Conservation (phyloP, 2,888 invertebrate species). For the Cheilosia impressa region DNA sequence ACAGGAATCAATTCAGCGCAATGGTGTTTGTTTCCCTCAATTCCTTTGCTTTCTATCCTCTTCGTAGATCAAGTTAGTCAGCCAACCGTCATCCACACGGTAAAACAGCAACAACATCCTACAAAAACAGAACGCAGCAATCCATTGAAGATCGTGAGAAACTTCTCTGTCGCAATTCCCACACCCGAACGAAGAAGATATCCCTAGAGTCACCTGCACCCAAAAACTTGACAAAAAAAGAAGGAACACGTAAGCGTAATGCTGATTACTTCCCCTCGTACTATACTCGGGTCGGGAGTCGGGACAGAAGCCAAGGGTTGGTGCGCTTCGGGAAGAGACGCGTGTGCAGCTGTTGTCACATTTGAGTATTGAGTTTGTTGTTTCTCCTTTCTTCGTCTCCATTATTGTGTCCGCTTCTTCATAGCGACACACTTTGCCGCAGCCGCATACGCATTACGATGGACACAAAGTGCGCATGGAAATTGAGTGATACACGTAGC, state of each 20-base stretch:
- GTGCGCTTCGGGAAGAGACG: slow-evolving; percentile 61
- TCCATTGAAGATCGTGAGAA: slow-evolving; percentile 82
- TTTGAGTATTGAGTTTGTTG: slow-evolving; percentile 77
- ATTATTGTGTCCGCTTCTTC: slow-evolving; percentile 40
- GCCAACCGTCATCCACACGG: slow-evolving; percentile 37
- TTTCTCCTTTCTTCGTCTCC: slow-evolving; percentile 45
- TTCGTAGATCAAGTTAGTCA: slow-evolving; percentile 49
- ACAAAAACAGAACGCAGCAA: slow-evolving; percentile 69
- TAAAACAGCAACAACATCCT: slow-evolving; percentile 51
- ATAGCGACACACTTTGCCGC: slow-evolving; percentile 22
- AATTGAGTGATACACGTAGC: slow-evolving; percentile 37
- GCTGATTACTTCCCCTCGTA: slow-evolving; percentile 70
- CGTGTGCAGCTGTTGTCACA: slow-evolving; percentile 68
- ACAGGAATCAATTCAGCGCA: slow-evolving; percentile 26
- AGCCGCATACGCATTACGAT: slow-evolving; percentile 22
- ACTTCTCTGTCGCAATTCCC: slow-evolving; percentile 83
- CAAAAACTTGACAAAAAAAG: slow-evolving; percentile 68
- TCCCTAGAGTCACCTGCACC: slow-evolving; percentile 76
- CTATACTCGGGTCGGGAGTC: slow-evolving; percentile 17
- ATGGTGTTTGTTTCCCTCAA: slow-evolving; percentile 20
- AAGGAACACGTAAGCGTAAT: slow-evolving; percentile 66
- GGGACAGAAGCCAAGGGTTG: slow-evolving; percentile 49
- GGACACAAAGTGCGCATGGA: slow-evolving; percentile 49
- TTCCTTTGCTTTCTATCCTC: slow-evolving; percentile 55
- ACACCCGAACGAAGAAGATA: slow-evolving; percentile 78